Evolutionary conservation across 2,888 invertebrate genomes (phyloP).

Genomic region (Heliothis peltigera): DNA sequence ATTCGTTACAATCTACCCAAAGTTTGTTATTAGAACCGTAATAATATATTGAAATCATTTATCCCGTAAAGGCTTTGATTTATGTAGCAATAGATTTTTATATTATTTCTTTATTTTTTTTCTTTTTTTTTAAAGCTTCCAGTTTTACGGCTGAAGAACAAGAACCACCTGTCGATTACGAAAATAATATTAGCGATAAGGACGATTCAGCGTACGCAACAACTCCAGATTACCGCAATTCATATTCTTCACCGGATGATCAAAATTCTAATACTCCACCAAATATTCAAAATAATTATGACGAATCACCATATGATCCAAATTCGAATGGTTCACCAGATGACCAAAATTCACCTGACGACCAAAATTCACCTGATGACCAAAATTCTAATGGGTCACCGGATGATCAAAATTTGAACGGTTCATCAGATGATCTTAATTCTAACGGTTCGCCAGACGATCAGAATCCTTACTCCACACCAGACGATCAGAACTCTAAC

Average conservation of each 20-base stretch:
- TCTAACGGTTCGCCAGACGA: neutral
- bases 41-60: too few species aligned
- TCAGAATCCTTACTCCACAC: neutral
- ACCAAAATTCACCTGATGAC: too few species aligned
- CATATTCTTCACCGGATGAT: neutral
- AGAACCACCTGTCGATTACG: neutral
- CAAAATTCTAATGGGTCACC: neutral
- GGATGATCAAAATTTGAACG: neutral
- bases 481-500: neutral
- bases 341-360: too few species aligned
- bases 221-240: conserved; percentile 5
- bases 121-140: conserved; percentile 36
- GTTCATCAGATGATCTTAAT: neutral
- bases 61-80: neutral
- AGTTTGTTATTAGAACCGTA: too few species aligned
- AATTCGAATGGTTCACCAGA: conserved; percentile 1
- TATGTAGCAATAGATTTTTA: neutral
- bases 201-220: neutral
- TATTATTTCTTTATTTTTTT: conserved; percentile 21
- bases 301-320: neutral
- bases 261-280: neutral
- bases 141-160: conserved; percentile 5
- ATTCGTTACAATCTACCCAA: too few species aligned
- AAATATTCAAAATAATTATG: neutral
- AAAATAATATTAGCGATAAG: neutral